Evolutionary conservation across 2,888 invertebrate species (phyloP).

Genomic region (Charanyca ferruginea): DNA sequence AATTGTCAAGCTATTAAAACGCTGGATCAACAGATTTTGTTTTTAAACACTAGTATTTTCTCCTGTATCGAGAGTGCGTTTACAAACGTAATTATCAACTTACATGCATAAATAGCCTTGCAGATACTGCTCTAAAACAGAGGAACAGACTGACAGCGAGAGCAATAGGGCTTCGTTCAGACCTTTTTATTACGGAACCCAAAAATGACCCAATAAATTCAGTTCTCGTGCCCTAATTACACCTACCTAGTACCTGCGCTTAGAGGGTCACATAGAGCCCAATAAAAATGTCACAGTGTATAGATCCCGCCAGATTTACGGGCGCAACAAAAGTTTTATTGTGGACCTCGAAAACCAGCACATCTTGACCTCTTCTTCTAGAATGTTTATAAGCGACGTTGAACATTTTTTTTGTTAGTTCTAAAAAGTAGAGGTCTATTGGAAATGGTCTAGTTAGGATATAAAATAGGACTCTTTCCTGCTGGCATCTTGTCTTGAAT

Average conservation of each 20-base stretch:
- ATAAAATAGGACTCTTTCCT: constrained; percentile 39
- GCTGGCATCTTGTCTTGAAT: constrained; percentile 31
- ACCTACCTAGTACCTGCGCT: constrained; percentile 31
- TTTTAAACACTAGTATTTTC: too few species aligned
- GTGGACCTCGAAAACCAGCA: constrained; percentile 38
- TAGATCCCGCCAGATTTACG: constrained; percentile 67
- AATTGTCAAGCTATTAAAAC: too few species aligned
- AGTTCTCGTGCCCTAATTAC: constrained; percentile 55
- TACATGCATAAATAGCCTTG: too few species aligned
- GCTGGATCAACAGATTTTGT: too few species aligned
- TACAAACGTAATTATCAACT: too few species aligned
- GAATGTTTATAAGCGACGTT: constrained; percentile 2
- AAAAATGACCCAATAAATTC: constrained; percentile 60
- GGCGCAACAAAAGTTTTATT: constrained; percentile 65
- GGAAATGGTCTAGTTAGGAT: constrained; percentile 49
- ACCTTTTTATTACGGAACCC: constrained; percentile 16
- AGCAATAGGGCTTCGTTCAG: too few species aligned
- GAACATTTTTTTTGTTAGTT: constrained; percentile 43
- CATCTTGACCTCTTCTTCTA: constrained; percentile 35
- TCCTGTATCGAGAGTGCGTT: too few species aligned
- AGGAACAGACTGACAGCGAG: too few species aligned
- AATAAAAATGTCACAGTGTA: constrained; percentile 68
- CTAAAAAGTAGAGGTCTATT: constrained; percentile 24
- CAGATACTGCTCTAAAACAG: too few species aligned
- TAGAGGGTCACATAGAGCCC: constrained; percentile 43